Evolutionary conservation across 1,140 invertebrate genomes (phyloP).

Genomic region (Drosophila sucinea): DNA sequence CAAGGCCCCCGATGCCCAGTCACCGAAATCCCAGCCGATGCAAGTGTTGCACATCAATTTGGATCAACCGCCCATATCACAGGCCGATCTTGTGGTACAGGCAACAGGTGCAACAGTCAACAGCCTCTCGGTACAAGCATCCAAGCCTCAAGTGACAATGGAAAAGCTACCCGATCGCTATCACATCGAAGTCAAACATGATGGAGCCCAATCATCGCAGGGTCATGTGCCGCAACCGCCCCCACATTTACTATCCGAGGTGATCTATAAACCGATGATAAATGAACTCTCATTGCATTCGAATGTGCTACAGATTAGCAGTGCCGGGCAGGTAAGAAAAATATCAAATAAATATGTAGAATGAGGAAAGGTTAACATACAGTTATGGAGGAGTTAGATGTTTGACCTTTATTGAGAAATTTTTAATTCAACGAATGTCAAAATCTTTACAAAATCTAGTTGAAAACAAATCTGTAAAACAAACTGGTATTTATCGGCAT

Average conservation of each 20-base stretch:
- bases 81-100: constrained; percentile 64
- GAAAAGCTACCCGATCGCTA: constrained; percentile 78
- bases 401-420: no score
- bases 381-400: neutral
- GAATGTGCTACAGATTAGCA: constrained; percentile 78
- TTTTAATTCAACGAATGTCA: no score
- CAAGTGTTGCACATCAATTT: constrained; percentile 80
- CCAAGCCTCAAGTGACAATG: constrained; percentile 79
- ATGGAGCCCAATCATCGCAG: constrained; percentile 41
- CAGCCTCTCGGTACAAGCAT: constrained; percentile 58
- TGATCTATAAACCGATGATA: constrained; percentile 71
- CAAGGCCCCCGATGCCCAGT: constrained; percentile 62
- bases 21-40: constrained; percentile 54
- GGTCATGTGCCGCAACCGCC: constrained; percentile 54
- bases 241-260: constrained; percentile 62
- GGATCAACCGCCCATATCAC: constrained; percentile 77
- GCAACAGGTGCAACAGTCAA: constrained; percentile 21
- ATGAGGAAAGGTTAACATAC: neutral
- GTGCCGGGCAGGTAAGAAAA: constrained; percentile 57
- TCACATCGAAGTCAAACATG: constrained; percentile 77
- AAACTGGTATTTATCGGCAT: no score
- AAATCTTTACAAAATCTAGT: no score
- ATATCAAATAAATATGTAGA: neutral
- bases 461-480: no score
- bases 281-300: constrained; percentile 71